These are phyloP conservation scores for Myioborus melanocephalus DNA, from an alignment of 2,797 vertebrate genomes.

Conservation along the genomic window DNA sequence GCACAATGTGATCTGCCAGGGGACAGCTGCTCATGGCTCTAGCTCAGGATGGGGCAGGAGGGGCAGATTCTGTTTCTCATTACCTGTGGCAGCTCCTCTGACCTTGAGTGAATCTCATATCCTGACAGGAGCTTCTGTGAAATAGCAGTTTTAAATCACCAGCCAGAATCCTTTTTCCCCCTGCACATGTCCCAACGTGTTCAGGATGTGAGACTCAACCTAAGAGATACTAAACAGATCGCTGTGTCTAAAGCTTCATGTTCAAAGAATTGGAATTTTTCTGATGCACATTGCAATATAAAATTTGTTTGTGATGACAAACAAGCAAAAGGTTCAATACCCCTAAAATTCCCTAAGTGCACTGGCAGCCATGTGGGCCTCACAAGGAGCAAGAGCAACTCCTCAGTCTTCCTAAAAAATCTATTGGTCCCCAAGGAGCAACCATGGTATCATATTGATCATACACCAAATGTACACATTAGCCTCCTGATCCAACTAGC, in stretches of 20 bases:
- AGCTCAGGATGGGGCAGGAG: neutral
- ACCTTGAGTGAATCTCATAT: fast-evolving
- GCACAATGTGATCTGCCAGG: neutral
- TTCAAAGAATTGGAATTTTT: neutral
- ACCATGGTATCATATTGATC: neutral
- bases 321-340: neutral
- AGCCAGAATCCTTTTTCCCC: fast-evolving
- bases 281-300: neutral
- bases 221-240: fast-evolving
- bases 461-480: no score
- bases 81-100: neutral
- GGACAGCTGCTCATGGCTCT: neutral
- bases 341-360: fast-evolving
- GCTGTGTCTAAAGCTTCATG: fast-evolving
- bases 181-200: fast-evolving
- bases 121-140: neutral
- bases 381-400: neutral
- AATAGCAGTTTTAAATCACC: neutral
- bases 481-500: neutral
- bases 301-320: neutral
- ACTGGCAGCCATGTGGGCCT: neutral
- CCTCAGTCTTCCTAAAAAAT: neutral
- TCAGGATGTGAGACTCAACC: neutral
- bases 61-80: neutral
- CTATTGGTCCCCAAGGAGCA: neutral